phyloP scores from a whole-genome alignment of 2,888 invertebrate genomes.

The Osedax fenrisi region DNA sequence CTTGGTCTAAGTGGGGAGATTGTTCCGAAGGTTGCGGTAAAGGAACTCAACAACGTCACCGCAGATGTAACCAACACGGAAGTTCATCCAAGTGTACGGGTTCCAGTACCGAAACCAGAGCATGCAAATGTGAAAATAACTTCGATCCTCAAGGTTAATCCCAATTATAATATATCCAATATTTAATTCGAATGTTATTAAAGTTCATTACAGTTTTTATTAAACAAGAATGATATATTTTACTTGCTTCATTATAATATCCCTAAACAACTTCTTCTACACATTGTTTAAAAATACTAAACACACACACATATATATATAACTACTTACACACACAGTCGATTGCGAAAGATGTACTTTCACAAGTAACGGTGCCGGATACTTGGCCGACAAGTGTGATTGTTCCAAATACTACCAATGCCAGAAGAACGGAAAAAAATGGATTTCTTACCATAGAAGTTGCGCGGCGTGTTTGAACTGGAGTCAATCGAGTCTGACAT shows the following conservation, averaged over 20 bases:
- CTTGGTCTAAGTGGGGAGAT: slow-evolving; percentile 15
- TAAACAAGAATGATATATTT: too few relatives aligned
- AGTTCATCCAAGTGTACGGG: not conserved
- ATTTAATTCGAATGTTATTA: too few relatives aligned
- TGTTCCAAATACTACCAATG: slow-evolving; percentile 4
- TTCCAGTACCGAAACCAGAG: not conserved
- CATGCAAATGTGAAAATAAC: not conserved
- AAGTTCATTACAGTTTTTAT: too few relatives aligned
- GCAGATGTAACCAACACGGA: not conserved
- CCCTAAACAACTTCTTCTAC: too few relatives aligned
- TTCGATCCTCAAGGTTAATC: not conserved
- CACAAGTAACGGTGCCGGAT: not conserved
- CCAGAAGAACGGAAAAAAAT: not conserved
- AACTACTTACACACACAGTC: not conserved
- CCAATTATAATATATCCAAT: too few relatives aligned
- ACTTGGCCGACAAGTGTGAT: slow-evolving; percentile 6
- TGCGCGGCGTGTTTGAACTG: not conserved
- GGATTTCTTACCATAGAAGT: not conserved
- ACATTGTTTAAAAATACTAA: too few relatives aligned
- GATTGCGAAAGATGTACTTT: slow-evolving; percentile 5
- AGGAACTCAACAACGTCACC: not conserved
- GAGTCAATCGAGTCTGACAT: not conserved
- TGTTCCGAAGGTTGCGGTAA: slow-evolving; percentile 5
- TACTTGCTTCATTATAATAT: too few relatives aligned
- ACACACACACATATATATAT: too few relatives aligned